phyloP scores from a whole-genome alignment of 2,113 vertebrate species.

The Atlantisia rogersi region DNA sequence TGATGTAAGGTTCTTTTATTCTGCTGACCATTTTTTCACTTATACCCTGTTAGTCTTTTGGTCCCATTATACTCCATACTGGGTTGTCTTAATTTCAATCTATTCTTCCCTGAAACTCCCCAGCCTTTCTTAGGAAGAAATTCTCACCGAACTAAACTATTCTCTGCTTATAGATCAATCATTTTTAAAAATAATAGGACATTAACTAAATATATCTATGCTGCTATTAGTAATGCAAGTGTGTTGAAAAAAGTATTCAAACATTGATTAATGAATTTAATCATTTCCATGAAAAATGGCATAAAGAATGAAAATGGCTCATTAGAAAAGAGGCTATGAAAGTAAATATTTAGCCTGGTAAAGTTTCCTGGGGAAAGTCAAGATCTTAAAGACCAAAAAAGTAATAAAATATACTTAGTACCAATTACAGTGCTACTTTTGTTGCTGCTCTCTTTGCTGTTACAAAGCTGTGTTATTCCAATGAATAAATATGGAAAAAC shows the following conservation, averaged over 20 bases:
- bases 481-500: neutral
- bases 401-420: neutral
- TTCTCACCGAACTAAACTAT: neutral
- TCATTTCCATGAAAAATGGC: neutral
- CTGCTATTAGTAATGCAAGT: neutral
- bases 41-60: neutral
- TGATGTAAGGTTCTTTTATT: neutral
- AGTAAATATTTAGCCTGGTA: conserved; percentile 42
- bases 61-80: neutral
- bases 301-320: conserved; percentile 11
- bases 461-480: neutral
- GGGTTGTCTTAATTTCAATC: neutral
- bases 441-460: neutral
- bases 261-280: conserved; percentile 36
- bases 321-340: neutral
- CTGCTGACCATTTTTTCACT: neutral
- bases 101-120: neutral
- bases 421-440: neutral
- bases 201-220: neutral
- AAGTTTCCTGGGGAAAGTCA: neutral
- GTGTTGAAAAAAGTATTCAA: neutral
- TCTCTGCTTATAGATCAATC: neutral
- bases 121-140: neutral
- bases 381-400: neutral
- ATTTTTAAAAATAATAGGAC: neutral